Base-by-base conservation (phyloP, 2,797 vertebrate genomes). In the Hippocampus kuda region DNA sequence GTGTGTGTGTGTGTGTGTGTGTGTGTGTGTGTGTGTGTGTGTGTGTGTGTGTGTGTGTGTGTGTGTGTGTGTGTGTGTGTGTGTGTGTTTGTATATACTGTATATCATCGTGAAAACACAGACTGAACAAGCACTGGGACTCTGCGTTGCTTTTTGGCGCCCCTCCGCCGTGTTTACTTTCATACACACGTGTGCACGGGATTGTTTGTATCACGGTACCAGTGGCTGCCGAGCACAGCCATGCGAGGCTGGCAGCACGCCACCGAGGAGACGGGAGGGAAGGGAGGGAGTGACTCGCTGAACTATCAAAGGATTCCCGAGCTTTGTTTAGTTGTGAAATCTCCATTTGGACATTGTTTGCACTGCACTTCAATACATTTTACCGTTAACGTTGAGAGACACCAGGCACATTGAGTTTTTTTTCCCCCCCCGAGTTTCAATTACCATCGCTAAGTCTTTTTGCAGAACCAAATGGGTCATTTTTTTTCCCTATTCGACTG, bases 281-380 rank as follows among this genome's bases (percentile, higher is more conserved):
- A 56, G 70, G 61, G 42, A 65, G 44, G 59, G 67, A 65, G 54
- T 56, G 70, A 83, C 72, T 38, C 46, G 79, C 79, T 72, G 75
- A 79, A 71, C 72, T 80, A 79, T 88, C 86, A 87, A 75, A 76
- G 77, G 74, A 72, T 48, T 48, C 41, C 78, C 76, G 66, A 74
- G 72, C 68, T 83, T 81, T 85, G 81, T 85, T 81, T 87, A 77
- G 81, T 83, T 71, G 78, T 65, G 15, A 83, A 75, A 79, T 71
- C 62, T 56, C 70, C 68, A 69, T 83, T 82, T 78, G 78, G 76
- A 71, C 48, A 6, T 15, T 61, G 70, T 84, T 76, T 77, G 57
- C 27, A 56, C 13, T 54, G 70, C 67, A 68, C 72, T 81, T 71
- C 26, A 72, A 56, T 79, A 75, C 82, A 80, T 79, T 70, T 13